Conservation (phyloP, 1,140 invertebrate genomes). For the Lordiphosa clarofinis region DNA sequence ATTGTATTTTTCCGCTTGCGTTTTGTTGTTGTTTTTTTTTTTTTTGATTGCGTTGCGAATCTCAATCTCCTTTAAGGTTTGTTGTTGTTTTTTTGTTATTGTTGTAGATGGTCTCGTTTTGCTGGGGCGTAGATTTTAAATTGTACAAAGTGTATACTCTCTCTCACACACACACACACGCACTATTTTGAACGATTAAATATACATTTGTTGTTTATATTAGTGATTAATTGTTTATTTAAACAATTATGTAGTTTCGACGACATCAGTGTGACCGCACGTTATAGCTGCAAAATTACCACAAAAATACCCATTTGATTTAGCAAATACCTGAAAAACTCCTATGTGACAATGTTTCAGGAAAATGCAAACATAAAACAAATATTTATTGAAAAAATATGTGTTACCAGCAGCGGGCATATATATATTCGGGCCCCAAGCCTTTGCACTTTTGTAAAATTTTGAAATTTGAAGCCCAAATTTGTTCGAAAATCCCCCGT, state of each 20-base stretch:
- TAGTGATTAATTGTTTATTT: constrained; percentile 73
- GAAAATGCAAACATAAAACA: too few species aligned
- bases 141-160: constrained; percentile 1
- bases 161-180: constrained; percentile 1
- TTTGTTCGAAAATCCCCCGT: too few species aligned
- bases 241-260: constrained; percentile 65
- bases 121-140: constrained; percentile 9
- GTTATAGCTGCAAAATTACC: too few species aligned
- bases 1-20: constrained; percentile 43
- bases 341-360: too few species aligned
- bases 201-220: constrained; percentile 59
- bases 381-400: too few species aligned
- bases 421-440: too few species aligned
- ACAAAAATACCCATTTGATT: too few species aligned
- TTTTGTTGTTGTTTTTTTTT: constrained; percentile 49
- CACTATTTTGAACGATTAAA: constrained; percentile 5
- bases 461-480: too few species aligned
- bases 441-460: too few species aligned
- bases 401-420: too few species aligned
- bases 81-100: constrained; percentile 7
- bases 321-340: too few species aligned
- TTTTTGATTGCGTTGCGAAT: constrained; percentile 72
- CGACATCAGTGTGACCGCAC: constrained; percentile 22
- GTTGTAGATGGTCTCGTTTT: constrained; percentile 2
- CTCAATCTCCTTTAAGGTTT: constrained; percentile 13